Evolutionary conservation across 2,888 invertebrate genomes (phyloP).

Genomic region (Limenitis camilla): DNA sequence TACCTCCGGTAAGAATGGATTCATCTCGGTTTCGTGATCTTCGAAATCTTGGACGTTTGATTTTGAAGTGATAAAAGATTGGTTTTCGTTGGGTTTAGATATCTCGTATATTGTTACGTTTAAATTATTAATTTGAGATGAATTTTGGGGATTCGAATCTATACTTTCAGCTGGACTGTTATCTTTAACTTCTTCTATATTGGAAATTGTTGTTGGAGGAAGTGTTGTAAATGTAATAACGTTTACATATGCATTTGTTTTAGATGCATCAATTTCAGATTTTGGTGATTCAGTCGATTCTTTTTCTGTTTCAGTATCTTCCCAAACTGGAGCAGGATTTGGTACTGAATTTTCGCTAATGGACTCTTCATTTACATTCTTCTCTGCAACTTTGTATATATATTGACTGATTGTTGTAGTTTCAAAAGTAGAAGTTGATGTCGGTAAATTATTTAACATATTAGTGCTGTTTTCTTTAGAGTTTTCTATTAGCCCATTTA

Average conservation of each 20-base stretch:
- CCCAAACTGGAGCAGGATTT: slow-evolving; percentile 62
- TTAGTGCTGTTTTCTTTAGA: slow-evolving; percentile 22
- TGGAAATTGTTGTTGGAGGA: slow-evolving; percentile 19
- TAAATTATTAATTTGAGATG: slow-evolving; percentile 48
- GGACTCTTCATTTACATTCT: slow-evolving; percentile 23
- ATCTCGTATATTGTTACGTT: slow-evolving; percentile 66
- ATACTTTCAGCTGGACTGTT: slow-evolving; percentile 7
- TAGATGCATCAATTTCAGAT: slow-evolving; percentile 15
- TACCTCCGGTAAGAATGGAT: slow-evolving; percentile 79
- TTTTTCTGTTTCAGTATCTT: slow-evolving; percentile 37
- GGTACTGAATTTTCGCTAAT: slow-evolving; percentile 9
- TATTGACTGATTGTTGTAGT: slow-evolving; percentile 55
- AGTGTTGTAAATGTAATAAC: slow-evolving; percentile 21
- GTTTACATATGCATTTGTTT: slow-evolving; percentile 17
- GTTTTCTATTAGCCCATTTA: slow-evolving; percentile 32
- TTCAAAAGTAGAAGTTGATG: slow-evolving; percentile 32
- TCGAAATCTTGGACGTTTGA: slow-evolving; percentile 50
- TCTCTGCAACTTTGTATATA: slow-evolving; percentile 49
- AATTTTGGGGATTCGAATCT: slow-evolving; percentile 28
- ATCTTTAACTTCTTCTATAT: slow-evolving; percentile 7
- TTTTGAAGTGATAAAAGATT: slow-evolving; percentile 37
- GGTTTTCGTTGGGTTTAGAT: slow-evolving; percentile 45
- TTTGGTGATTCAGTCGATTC: slow-evolving; percentile 5
- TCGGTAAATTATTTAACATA: slow-evolving; percentile 16
- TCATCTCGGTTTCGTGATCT: slow-evolving; percentile 75